phyloP scores from a whole-genome alignment of 2,888 invertebrate species.

The Hirtodrosophila trivittata region DNA sequence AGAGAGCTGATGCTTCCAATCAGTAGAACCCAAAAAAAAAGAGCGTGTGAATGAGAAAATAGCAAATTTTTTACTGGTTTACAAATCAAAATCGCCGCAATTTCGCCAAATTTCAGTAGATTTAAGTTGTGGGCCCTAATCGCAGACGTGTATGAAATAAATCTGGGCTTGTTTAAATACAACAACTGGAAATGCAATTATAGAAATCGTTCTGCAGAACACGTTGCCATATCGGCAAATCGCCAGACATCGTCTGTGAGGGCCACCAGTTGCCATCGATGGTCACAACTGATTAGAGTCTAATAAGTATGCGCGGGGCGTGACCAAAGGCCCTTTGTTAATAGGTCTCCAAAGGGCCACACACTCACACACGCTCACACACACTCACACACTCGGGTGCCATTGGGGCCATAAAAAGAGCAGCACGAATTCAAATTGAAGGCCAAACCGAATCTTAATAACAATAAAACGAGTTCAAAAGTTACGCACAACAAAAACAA shows the following conservation, averaged over 20 bases:
- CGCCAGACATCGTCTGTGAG: conserved; percentile 1
- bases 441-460: conserved; percentile 62
- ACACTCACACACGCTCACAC: conserved; percentile 21
- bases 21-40: conserved; percentile 23
- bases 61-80: background rate
- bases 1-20: conserved; percentile 24
- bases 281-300: conserved; percentile 74
- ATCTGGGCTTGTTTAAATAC: too few relatives aligned
- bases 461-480: conserved; percentile 67
- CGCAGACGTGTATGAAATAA: too few relatives aligned
- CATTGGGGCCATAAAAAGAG: conserved; percentile 37
- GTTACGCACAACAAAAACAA: conserved; percentile 39
- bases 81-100: background rate
- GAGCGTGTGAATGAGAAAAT: background rate
- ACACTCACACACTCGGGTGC: conserved; percentile 25
- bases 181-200: background rate
- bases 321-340: conserved; percentile 63
- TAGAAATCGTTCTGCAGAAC: background rate
- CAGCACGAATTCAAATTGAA: conserved; percentile 68
- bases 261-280: conserved; percentile 71
- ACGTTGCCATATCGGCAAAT: background rate
- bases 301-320: conserved; percentile 76
- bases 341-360: conserved; percentile 67
- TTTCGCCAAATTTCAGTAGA: conserved; percentile 6
- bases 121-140: too few relatives aligned